Percentiles rank a stretch among this genome's conserved stretches.
Evolutionary conservation across 1,140 invertebrate species (phyloP).

Genomic region (Campodea augens): DNA sequence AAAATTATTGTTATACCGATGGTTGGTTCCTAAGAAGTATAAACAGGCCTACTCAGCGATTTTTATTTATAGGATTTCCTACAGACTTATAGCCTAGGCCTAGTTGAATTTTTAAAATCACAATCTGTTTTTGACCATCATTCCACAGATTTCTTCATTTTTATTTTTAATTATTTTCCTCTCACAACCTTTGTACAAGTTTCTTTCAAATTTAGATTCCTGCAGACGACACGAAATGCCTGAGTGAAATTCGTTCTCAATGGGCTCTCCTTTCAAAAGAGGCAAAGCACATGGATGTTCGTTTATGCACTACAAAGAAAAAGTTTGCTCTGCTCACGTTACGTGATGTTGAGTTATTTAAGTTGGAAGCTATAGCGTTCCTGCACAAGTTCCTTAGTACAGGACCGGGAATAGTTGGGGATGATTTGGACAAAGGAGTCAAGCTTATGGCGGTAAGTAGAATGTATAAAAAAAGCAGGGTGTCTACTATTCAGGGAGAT

Average conservation of each 20-base stretch:
- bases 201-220: too few relatives aligned
- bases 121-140: too few relatives aligned
- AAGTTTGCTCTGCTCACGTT: slow-evolving; percentile 56
- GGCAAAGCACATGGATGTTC: slow-evolving; percentile 24
- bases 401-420: slow-evolving; percentile 54
- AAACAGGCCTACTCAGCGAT: too few relatives aligned
- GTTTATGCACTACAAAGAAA: slow-evolving; percentile 24
- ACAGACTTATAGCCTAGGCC: too few relatives aligned
- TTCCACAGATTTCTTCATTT: too few relatives aligned
- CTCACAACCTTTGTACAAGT: too few relatives aligned
- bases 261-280: slow-evolving; percentile 33
- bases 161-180: too few relatives aligned
- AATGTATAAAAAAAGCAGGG: background rate
- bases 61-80: too few relatives aligned
- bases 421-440: slow-evolving; percentile 50
- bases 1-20: too few relatives aligned
- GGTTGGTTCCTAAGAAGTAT: too few relatives aligned
- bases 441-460: slow-evolving; percentile 41
- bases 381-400: slow-evolving; percentile 45
- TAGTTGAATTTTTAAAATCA: too few relatives aligned
- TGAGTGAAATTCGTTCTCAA: slow-evolving; percentile 15
- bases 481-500: background rate
- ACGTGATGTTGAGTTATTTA: slow-evolving; percentile 49
- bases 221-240: background rate
- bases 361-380: slow-evolving; percentile 40